phyloP scores from a whole-genome alignment of 1,140 invertebrate species.

The Cotesia chilonis region DNA sequence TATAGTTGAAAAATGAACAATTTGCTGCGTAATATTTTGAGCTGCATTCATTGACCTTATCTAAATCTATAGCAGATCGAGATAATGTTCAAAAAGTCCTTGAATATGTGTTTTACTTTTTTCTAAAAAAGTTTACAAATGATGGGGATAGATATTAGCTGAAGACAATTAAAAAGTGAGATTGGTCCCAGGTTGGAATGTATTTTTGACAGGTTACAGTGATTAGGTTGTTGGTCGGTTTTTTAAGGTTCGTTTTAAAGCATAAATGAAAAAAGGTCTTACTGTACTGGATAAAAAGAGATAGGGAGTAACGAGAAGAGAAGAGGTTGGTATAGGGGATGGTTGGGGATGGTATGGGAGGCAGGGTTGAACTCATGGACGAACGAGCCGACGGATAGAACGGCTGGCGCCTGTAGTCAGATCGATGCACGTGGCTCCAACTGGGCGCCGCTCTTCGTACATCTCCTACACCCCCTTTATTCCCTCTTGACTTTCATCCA shows the following conservation, averaged over 20 bases:
- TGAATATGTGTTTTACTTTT: not conserved
- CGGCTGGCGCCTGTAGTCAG: constrained; percentile 66
- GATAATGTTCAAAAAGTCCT: not conserved
- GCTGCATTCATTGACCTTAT: not conserved
- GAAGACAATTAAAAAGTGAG: not conserved
- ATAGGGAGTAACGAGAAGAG: constrained; percentile 26
- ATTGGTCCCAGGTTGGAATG: constrained; percentile 12
- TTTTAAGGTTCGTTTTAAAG: not conserved
- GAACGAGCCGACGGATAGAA: constrained; percentile 66
- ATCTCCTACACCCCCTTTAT: constrained; percentile 52
- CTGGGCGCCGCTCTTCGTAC: constrained; percentile 66
- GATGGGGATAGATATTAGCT: too few relatives aligned
- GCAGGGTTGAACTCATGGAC: constrained; percentile 66
- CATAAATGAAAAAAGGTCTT: constrained; percentile 5
- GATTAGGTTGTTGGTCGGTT: constrained; percentile 1
- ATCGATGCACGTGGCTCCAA: constrained; percentile 68
- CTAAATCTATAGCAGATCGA: not conserved
- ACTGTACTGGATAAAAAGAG: constrained; percentile 1
- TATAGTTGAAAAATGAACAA: not conserved
- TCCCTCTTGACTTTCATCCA: constrained; percentile 38
- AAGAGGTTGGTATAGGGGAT: constrained; percentile 11
- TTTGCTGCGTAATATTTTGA: not conserved
- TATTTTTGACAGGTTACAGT: constrained; percentile 6
- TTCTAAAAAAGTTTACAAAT: not conserved
- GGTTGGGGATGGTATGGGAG: constrained; percentile 42